A percentile compares a stretch with the other conserved stretches of the same genome.
phyloP scores from a whole-genome alignment of 1,140 invertebrate genomes.

The Apolygus lucorum region DNA sequence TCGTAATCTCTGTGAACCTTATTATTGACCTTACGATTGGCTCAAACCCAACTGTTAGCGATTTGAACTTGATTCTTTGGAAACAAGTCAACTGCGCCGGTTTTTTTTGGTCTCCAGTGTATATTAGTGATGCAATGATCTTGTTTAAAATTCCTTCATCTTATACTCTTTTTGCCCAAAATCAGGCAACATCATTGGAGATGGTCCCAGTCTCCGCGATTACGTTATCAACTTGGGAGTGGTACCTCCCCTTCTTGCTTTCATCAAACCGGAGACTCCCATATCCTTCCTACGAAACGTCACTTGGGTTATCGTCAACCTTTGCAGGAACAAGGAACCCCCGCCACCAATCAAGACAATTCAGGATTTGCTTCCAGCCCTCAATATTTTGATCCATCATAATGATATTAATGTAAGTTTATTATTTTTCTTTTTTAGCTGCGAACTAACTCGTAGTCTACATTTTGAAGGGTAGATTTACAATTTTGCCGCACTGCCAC shows the following conservation, averaged over 20 bases:
- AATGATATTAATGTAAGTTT: conserved; percentile 84
- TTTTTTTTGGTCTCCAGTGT: too few relatives aligned
- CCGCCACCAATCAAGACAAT: conserved; percentile 79
- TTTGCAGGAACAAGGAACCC: conserved; percentile 93
- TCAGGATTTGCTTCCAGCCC: conserved; percentile 85
- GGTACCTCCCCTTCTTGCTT: conserved; percentile 76
- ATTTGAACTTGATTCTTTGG: too few relatives aligned
- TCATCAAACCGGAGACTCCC: conserved; percentile 88
- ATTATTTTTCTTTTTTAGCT: not conserved
- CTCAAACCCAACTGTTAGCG: too few relatives aligned
- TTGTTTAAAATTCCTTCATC: too few relatives aligned
- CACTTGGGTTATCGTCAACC: conserved; percentile 97
- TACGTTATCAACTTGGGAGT: conserved; percentile 86
- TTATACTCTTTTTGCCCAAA: too few relatives aligned
- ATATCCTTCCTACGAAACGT: conserved; percentile 90
- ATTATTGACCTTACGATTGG: too few relatives aligned
- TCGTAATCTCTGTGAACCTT: too few relatives aligned
- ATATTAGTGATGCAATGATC: too few relatives aligned
- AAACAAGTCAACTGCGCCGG: too few relatives aligned
- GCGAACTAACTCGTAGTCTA: too few relatives aligned
- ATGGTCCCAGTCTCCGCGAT: conserved; percentile 81
- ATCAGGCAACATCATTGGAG: conserved; percentile 77
- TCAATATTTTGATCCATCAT: conserved; percentile 90
- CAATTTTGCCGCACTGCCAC: too few relatives aligned
- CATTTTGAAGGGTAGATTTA: too few relatives aligned